phyloP scores from a whole-genome alignment of 2,113 vertebrate genomes.

The Tyrannus savana region DNA sequence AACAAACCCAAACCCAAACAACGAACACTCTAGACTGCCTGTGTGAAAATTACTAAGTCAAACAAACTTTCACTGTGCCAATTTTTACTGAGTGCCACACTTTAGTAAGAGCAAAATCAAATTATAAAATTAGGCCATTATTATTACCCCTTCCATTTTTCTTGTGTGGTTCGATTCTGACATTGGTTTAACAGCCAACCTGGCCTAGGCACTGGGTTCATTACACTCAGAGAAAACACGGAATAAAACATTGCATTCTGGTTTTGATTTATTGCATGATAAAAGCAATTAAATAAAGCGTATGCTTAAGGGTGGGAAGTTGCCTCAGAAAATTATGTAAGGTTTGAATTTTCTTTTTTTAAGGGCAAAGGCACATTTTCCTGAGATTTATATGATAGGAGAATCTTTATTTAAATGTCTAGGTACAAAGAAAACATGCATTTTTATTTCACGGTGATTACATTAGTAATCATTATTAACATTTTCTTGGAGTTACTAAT shows the following conservation, averaged over 20 bases:
- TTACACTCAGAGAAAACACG: background rate
- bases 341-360: background rate
- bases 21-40: rapidly evolving
- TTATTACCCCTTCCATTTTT: background rate
- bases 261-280: background rate
- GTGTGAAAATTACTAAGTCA: background rate
- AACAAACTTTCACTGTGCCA: background rate
- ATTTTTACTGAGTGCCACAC: background rate
- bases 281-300: background rate
- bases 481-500: background rate
- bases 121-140: background rate
- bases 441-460: background rate
- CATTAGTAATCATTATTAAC: background rate
- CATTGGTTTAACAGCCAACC: background rate
- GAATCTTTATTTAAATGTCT: background rate
- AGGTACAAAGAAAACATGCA: background rate
- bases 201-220: background rate
- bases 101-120: background rate
- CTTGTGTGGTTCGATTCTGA: background rate
- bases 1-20: background rate
- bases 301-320: background rate
- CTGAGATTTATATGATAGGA: background rate
- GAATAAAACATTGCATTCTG: background rate
- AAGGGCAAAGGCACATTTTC: background rate
- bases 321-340: background rate